These are phyloP conservation scores for Gnathonemus longibarbis DNA, from an alignment of 2,113 vertebrate species.

Conservation along the genomic window DNA sequence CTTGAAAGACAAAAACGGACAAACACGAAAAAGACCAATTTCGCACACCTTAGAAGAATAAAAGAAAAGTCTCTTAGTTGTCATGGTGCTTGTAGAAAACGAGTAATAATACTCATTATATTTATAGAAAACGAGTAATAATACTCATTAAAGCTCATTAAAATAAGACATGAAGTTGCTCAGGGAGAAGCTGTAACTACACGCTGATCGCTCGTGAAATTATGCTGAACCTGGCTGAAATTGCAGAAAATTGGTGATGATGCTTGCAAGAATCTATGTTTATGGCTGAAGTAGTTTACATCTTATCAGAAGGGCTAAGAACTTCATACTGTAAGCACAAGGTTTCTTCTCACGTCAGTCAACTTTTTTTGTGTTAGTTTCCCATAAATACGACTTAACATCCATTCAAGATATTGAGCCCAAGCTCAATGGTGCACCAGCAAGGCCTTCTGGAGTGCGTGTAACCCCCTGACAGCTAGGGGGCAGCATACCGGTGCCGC, in stretches of 20 bases:
- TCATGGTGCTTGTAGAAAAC: background rate
- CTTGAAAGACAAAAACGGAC: slow-evolving; percentile 29
- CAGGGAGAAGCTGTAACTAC: background rate
- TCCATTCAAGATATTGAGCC: background rate
- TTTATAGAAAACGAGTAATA: background rate
- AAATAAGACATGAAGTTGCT: background rate
- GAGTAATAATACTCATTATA: background rate
- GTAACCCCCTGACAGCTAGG: background rate
- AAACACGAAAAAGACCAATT: background rate
- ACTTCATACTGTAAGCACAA: background rate
- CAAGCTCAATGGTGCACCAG: background rate
- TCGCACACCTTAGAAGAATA: background rate
- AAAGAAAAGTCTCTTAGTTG: background rate
- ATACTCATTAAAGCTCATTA: background rate
- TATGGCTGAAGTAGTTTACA: background rate
- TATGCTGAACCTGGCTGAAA: background rate
- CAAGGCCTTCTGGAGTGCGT: background rate
- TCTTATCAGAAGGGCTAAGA: background rate
- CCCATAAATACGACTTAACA: background rate
- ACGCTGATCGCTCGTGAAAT: background rate
- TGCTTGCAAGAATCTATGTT: background rate
- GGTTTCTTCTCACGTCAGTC: background rate
- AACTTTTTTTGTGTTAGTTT: background rate
- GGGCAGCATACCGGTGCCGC: slow-evolving; percentile 40
- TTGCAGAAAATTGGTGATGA: background rate